A percentile compares a stretch with the other conserved stretches of the same genome.
phyloP scores from a whole-genome alignment of 1,140 invertebrate genomes.

The Drosophila tropicalis region DNA sequence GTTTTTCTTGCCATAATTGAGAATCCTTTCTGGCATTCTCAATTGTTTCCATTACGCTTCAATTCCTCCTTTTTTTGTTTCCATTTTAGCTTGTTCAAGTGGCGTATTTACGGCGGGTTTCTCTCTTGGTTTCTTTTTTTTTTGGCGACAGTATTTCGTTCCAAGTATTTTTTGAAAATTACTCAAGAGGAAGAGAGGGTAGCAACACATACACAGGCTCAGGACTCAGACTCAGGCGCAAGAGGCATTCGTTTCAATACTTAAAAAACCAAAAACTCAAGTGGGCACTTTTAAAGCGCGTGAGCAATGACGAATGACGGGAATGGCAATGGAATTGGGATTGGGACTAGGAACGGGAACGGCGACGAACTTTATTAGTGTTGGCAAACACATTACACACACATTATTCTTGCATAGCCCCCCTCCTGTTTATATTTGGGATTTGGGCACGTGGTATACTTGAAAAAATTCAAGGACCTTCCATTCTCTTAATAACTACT shows the following conservation, averaged over 20 bases:
- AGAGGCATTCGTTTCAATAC: conserved; percentile 50
- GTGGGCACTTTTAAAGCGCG: conserved; percentile 70
- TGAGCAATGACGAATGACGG: conserved; percentile 41
- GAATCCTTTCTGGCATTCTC: conserved; percentile 79
- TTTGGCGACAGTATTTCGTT: conserved; percentile 73
- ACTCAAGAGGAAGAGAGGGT: conserved; percentile 16
- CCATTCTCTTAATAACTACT: conserved; percentile 29
- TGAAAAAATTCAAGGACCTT: conserved; percentile 60
- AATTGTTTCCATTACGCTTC: conserved; percentile 82
- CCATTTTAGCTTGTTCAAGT: conserved; percentile 74
- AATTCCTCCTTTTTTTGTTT: conserved; percentile 67
- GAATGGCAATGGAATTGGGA: background rate
- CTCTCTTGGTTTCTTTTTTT: conserved; percentile 44
- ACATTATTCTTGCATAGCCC: conserved; percentile 9
- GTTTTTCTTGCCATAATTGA: conserved; percentile 61
- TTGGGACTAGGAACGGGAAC: conserved; percentile 13
- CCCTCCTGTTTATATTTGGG: conserved; percentile 60
- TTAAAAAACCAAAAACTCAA: conserved; percentile 44
- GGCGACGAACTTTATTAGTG: conserved; percentile 67
- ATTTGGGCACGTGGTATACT: conserved; percentile 35
- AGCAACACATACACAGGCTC: conserved; percentile 14
- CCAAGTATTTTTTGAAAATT: conserved; percentile 39
- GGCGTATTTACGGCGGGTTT: conserved; percentile 71
- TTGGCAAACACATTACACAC: conserved; percentile 62
- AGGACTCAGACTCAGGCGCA: conserved; percentile 17